Conservation (phyloP, 2,113 vertebrate genomes). For the Bufo gargarizans region DNA sequence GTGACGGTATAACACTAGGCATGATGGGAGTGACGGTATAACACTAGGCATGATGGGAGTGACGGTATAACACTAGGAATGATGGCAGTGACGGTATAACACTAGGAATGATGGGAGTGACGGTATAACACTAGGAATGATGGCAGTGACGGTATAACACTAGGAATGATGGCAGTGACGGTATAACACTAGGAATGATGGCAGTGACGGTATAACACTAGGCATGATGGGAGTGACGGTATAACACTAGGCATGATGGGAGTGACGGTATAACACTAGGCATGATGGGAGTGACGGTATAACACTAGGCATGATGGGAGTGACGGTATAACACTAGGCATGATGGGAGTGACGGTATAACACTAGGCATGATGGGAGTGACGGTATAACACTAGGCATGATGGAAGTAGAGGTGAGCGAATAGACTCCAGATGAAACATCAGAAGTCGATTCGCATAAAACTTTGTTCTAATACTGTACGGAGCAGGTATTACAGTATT, state of each 20-base stretch:
- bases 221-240: too few species aligned
- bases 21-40: too few species aligned
- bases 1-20: not conserved
- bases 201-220: not conserved
- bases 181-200: not conserved
- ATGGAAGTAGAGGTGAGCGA: too few species aligned
- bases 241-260: not conserved
- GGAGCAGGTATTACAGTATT: too few species aligned
- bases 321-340: not conserved
- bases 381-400: not conserved
- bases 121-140: not conserved
- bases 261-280: not conserved
- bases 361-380: not conserved
- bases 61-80: not conserved
- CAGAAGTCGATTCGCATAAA: too few species aligned
- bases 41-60: not conserved
- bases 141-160: too few species aligned
- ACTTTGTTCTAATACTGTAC: too few species aligned
- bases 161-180: not conserved
- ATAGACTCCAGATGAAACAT: too few species aligned
- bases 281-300: too few species aligned
- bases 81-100: too few species aligned
- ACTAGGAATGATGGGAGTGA: not conserved
- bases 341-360: too few species aligned
- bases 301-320: not conserved